Evolutionary conservation across 2,888 invertebrate genomes (phyloP).

Genomic region (Keiferia lycopersicella): DNA sequence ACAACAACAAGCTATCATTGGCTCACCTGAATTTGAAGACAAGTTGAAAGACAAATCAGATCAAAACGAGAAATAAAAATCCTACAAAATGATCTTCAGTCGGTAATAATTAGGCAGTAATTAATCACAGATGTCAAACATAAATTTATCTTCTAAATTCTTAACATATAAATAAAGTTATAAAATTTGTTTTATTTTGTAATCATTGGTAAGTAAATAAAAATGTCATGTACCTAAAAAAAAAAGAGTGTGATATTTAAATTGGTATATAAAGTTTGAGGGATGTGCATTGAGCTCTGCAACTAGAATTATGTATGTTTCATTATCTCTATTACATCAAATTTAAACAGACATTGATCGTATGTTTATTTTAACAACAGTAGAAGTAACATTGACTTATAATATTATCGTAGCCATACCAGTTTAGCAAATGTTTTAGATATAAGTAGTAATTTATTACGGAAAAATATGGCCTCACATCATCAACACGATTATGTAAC

Average conservation of each 20-base stretch:
- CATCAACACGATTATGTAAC: no score
- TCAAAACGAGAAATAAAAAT: neutral
- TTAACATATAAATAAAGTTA: neutral
- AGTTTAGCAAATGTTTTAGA: neutral
- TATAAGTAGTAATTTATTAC: no score
- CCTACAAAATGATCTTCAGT: neutral
- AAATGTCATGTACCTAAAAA: no score
- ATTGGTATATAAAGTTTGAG: no score
- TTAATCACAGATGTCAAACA: neutral
- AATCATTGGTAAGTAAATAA: neutral
- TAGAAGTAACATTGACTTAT: slow-evolving; percentile 4
- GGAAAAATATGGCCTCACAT: no score
- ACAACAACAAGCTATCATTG: slow-evolving; percentile 71
- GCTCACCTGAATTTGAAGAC: slow-evolving; percentile 63
- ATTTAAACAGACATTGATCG: slow-evolving; percentile 9
- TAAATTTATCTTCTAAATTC: neutral
- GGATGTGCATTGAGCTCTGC: neutral
- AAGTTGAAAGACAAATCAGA: slow-evolving; percentile 31
- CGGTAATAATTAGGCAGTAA: neutral
- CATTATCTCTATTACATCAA: neutral
- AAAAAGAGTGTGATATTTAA: no score
- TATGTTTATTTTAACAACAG: slow-evolving; percentile 6
- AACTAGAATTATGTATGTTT: neutral
- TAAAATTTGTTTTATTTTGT: neutral
- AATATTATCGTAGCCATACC: neutral